Conservation (phyloP, 2,888 invertebrate genomes). For the Drosophila pseudotakahashii region DNA sequence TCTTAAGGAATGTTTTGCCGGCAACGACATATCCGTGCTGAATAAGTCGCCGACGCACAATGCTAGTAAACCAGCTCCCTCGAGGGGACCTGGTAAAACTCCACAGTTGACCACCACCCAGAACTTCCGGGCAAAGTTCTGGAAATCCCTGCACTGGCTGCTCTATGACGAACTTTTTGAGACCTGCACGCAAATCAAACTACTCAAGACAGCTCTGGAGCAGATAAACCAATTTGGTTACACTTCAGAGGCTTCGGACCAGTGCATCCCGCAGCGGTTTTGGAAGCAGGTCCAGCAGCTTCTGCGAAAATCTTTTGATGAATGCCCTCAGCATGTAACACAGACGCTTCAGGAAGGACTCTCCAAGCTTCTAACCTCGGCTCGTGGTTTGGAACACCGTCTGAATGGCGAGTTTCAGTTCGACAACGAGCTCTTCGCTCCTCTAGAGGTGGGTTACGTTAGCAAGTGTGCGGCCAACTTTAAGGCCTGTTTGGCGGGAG, state of each 20-base stretch:
- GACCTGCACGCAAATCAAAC: constrained; percentile 87
- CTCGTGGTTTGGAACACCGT: constrained; percentile 80
- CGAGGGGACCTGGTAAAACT: constrained; percentile 85
- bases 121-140: constrained; percentile 88
- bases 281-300: constrained; percentile 85
- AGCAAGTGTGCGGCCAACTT: constrained; percentile 83
- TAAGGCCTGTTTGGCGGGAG: constrained; percentile 80
- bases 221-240: constrained; percentile 79
- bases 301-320: constrained; percentile 83
- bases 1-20: constrained; percentile 83
- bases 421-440: constrained; percentile 80
- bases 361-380: constrained; percentile 82
- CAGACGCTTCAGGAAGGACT: constrained; percentile 83
- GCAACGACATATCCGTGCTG: constrained; percentile 85
- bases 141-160: constrained; percentile 94
- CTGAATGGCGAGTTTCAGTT: constrained; percentile 81
- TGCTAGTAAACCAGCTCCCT: constrained; percentile 16
- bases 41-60: constrained; percentile 78
- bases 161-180: constrained; percentile 91
- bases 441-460: constrained; percentile 83
- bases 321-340: constrained; percentile 80
- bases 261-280: constrained; percentile 85
- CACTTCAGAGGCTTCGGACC: constrained; percentile 64
- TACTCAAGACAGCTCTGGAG: constrained; percentile 83
- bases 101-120: constrained; percentile 85